Base-by-base conservation (phyloP, 2,888 invertebrate genomes). In the Ophion slaviceki region DNA sequence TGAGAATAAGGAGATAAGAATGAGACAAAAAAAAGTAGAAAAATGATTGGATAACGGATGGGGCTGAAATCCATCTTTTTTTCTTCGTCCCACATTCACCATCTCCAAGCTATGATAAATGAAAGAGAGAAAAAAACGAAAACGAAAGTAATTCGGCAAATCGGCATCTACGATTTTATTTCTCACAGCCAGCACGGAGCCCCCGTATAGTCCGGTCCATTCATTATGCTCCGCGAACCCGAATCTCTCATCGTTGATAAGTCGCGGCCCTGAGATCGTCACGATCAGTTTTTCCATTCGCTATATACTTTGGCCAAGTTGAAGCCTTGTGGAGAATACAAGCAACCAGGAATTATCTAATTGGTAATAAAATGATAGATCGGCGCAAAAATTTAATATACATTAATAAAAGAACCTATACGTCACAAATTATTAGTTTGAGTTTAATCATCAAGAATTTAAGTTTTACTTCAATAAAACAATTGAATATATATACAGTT, bases 1-100 rank as follows among this genome's bases (percentile, higher is more conserved):
- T 36, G 61, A 32, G 24, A 61, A 64, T 45, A 78, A 64, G 28
- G 36, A 82, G 53, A 77, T 45, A 67, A 47, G 78, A 66, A 53
- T 28, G 14, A 45, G 17, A 6, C 53, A 53, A 36, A 59, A 17
- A 17, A 0, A 67, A 32, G 10, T 57, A 36, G 17, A 72, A 53
- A 28, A 70, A 20, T 59, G 14, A 53, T 28, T 59, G 17, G 36
- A 53, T 11, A 32, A 36, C 32, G 57, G 20, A 20, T 36, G 11
- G 32, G 71, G 59, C 3, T 59, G 6, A n/a, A 20, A 32, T 28
- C 24, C 17, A 7, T 6, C 14, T 28, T 28, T 53, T n/a, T 53
- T 32, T 70, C 45, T 53, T 53, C 28, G 47, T 45, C 53, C 28
- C 32, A 53, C 70, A 70, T 70, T 32, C 32, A 70, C 28, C 17